Conservation (phyloP, 1,140 invertebrate genomes). For the Asbolus verrucosus region DNA sequence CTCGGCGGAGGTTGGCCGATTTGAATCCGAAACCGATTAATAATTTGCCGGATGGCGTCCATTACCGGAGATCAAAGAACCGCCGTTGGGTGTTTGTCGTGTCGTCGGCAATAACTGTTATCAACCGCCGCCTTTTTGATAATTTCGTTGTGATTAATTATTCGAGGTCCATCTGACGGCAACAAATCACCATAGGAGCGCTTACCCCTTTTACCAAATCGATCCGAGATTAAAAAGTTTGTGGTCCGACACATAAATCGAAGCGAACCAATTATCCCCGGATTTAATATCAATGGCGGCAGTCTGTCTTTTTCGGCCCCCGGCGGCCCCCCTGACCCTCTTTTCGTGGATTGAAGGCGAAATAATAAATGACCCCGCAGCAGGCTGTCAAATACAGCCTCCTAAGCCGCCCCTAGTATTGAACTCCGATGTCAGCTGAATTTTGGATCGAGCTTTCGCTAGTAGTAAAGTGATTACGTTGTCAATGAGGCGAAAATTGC, state of each 20-base stretch:
- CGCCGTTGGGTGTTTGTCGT: not conserved
- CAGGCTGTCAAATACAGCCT: constrained; percentile 17
- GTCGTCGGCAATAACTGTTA: constrained; percentile 26
- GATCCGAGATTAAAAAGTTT: constrained; percentile 31
- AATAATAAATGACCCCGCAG: constrained; percentile 21
- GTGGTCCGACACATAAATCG: constrained; percentile 19
- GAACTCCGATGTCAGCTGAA: constrained; percentile 26
- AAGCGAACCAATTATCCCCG: constrained; percentile 24
- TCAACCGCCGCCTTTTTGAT: constrained; percentile 17
- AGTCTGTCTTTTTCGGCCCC: not conserved
- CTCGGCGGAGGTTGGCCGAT: no score
- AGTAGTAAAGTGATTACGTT: constrained; percentile 35
- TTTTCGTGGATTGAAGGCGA: constrained; percentile 1
- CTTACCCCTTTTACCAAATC: constrained; percentile 5
- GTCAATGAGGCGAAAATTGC: constrained; percentile 36
- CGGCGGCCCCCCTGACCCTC: not conserved
- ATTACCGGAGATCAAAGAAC: constrained; percentile 23
- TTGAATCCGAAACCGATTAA: constrained; percentile 20
- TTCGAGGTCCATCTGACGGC: constrained; percentile 10
- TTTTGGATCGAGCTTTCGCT: constrained; percentile 2
- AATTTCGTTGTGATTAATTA: constrained; percentile 33
- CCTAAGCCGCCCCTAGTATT: constrained; percentile 9
- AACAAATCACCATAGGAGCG: constrained; percentile 17
- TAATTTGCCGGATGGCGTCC: constrained; percentile 15
- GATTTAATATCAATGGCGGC: constrained; percentile 22